Base-by-base conservation (phyloP, 2,113 vertebrate species). In the Picathartes gymnocephalus region DNA sequence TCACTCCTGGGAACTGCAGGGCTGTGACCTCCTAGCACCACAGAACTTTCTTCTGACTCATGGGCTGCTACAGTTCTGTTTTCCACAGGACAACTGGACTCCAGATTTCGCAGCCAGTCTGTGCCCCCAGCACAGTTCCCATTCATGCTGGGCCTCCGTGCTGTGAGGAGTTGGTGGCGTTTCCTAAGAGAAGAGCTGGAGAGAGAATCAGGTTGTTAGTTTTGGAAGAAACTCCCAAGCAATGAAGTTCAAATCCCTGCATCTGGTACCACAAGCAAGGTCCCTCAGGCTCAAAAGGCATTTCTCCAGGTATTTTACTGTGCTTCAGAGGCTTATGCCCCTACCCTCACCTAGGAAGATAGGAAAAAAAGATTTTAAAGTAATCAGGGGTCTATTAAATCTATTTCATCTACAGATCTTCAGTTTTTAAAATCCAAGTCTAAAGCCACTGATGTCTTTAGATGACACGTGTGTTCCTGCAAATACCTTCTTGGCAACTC, bases 61-160 rank as follows among this genome's bases (percentile, higher is more conserved):
- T 78, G 97, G 45, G 78, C 47, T 47, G 92, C 70, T 62, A 39
- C 53, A 57, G 91, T 31, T 51, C 68, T 15, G 50, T 92, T 97
- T 72, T 97, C 97, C 56, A 73, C 87, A 33, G 93, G 68, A 78
- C 92, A 94, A 68, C 8, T 77, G 58, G 96, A 90, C 40, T 98
- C 98, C 4, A 39, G 96, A 77, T 69, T 91, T 61, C 93, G 76
- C 25, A 95, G 35, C 89, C 97, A 96, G 83, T 94, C 94, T 24
- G 96, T 74, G 39, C 97, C 96, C 90, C 47, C 81, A 81, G 95
- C 82, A 71, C 91, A 90, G 72, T 95, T 95, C 47, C 93, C 70
- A 25, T 95, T 98, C 97, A 97, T 98, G 72, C 97, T 98, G 86
- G 92, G 79, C 58, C 62, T 95, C 93, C 78, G 93, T 57, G 85